Percentiles rank a stretch among this genome's conserved stretches.
Evolutionary conservation across 2,113 vertebrate genomes (phyloP).

Genomic region (Lepidothrix coronata): DNA sequence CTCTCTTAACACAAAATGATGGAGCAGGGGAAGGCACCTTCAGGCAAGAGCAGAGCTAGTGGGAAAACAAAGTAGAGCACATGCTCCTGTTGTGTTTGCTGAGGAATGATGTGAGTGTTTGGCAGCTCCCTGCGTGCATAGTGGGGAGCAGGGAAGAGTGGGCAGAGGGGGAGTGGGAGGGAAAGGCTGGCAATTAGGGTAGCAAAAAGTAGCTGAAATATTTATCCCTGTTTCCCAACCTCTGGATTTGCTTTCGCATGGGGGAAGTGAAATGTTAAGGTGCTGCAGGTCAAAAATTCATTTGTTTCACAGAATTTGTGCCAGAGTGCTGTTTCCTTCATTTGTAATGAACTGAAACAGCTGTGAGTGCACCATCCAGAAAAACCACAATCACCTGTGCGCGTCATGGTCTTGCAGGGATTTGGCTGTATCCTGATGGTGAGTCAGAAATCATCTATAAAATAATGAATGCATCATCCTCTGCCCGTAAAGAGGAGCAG

Average conservation of each 20-base stretch:
- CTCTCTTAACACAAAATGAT: background rate
- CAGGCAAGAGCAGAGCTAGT: constrained; percentile 3
- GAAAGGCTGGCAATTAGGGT: background rate
- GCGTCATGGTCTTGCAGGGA: background rate
- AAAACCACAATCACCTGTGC: background rate
- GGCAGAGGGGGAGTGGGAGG: background rate
- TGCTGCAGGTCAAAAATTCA: background rate
- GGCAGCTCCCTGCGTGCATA: background rate
- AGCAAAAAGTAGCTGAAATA: background rate
- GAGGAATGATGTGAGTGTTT: background rate
- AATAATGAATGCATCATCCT: background rate
- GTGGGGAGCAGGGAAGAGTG: background rate
- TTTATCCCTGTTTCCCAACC: background rate
- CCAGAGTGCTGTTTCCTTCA: background rate
- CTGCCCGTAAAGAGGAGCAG: background rate
- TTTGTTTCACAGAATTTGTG: background rate
- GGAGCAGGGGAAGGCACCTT: constrained; percentile 30
- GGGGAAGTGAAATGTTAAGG: background rate
- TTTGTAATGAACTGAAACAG: background rate
- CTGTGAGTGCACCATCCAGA: background rate
- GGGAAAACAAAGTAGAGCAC: background rate
- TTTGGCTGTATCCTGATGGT: background rate
- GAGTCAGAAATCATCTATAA: background rate
- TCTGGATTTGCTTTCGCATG: background rate
- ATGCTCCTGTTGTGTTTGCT: background rate